Base-by-base conservation (phyloP, 2,113 vertebrate genomes). In the Tympanuchus pallidicinctus region DNA sequence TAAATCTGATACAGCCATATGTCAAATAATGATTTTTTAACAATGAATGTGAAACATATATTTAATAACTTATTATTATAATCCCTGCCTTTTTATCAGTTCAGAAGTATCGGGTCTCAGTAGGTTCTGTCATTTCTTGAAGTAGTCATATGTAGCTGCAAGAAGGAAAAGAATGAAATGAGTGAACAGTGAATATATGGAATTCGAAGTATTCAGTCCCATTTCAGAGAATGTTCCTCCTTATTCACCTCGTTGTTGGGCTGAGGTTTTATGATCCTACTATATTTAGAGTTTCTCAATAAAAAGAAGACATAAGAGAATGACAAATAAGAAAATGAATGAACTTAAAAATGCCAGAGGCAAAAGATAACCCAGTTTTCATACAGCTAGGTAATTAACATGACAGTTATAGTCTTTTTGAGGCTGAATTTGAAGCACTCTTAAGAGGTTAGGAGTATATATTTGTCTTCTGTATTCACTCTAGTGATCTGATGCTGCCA, bases 321-420 rank as follows among this genome's bases (percentile, higher is more conserved):
- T 60, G 36, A 69, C 6, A 60, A 92, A 24, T 64, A 93, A 67
- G 38, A 86, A 92, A 82, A 90, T 32, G 63, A 89, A 88, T 65
- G 56, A 93, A 93, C 36, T 61, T 74, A 0, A 92, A 93, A 82
- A 82, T 72, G 60, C 42, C 56, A 87, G 40, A 84, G 56, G 47
- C 59, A 43, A 77, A 95, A 88, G 30, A 78, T 74, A 94, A 86
- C 24, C 17, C 22, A 77, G 30, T 89, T 94, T 94, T 90, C 56
- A 50, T n/a, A 88, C 10, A 80, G 47, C 36, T 56, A 34, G 21
- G 42, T 63, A 80, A 91, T 93, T 90, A 96, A 77, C 5, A 72
- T 86, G 63, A 63, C 50, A 91, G 5, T 19, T 70, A 32, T 13
- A 54, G 27, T 70, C 78, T 91, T 94, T 79, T 25, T 54, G 40